phyloP scores from a whole-genome alignment of 2,888 invertebrate species.

The Tipula confusa region DNA sequence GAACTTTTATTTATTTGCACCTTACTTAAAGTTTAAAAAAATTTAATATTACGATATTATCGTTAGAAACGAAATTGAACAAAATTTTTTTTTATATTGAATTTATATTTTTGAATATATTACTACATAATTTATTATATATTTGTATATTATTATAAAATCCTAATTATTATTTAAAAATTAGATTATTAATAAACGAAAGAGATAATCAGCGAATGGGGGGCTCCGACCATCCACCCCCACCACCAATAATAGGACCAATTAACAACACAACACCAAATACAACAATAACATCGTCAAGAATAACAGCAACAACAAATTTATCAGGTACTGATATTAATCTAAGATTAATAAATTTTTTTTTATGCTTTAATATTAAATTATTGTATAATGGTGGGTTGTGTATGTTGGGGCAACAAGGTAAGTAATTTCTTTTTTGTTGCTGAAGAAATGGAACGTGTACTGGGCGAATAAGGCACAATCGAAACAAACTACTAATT shows the following conservation, averaged over 20 bases:
- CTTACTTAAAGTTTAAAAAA: background rate
- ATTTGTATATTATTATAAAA: background rate
- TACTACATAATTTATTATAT: background rate
- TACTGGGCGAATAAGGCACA: background rate
- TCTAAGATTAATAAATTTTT: background rate
- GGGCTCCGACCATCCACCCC: background rate
- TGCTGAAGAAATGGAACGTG: background rate
- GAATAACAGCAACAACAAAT: conserved; percentile 13
- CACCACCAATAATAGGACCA: background rate
- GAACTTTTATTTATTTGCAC: background rate
- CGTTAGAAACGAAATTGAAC: background rate
- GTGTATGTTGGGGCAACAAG: background rate
- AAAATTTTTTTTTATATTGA: background rate
- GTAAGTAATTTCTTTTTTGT: background rate
- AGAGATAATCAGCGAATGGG: conserved; percentile 29
- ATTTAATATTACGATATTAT: background rate
- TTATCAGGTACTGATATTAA: conserved; percentile 26
- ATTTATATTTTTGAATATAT: background rate
- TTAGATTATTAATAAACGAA: conserved; percentile 30
- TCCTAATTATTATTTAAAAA: conserved; percentile 26
- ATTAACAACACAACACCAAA: conserved; percentile 28
- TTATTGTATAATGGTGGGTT: background rate
- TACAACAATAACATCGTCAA: background rate
- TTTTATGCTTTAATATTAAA: background rate
- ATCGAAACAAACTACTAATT: background rate